Percentiles rank a stretch among this genome's conserved stretches.
These are phyloP conservation scores for Epizoanthus scotinus DNA, from an alignment of 92 coral and sea anemone species.

Conservation along the genomic window DNA sequence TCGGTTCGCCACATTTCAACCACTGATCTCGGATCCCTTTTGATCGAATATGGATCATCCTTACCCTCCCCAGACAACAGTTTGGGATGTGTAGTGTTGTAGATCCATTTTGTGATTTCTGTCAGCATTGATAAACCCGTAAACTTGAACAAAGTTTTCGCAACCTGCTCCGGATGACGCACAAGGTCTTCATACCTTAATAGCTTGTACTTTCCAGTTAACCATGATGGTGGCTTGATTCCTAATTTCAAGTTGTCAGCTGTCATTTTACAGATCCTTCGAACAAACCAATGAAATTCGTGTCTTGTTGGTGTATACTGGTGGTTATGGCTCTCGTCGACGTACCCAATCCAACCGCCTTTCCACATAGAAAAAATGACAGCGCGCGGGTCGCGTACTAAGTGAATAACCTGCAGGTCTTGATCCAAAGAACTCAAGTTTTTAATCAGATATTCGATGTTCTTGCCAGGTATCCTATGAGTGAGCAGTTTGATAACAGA, in stretches of 20 bases:
- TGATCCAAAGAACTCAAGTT: conserved; percentile 11
- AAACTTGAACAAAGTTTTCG: conserved; percentile 2
- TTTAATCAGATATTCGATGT: background rate
- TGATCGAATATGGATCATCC: conserved; percentile 29
- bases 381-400: conserved; percentile 35
- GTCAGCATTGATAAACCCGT: conserved; percentile 12
- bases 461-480: conserved; percentile 30
- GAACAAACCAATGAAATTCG: conserved; percentile 29
- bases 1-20: background rate
- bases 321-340: background rate
- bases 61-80: background rate
- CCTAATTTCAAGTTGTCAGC: background rate
- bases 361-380: conserved; percentile 34
- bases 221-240: background rate
- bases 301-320: conserved; percentile 13
- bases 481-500: conserved; percentile 32
- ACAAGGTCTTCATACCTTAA: conserved; percentile 30
- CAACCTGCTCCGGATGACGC: conserved; percentile 14
- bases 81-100: conserved; percentile 30
- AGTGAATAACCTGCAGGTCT: conserved; percentile 20
- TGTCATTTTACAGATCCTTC: conserved; percentile 19
- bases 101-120: conserved; percentile 23
- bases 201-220: conserved; percentile 8
- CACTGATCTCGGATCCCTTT: conserved; percentile 20
- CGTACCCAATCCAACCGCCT: conserved; percentile 15